Percentiles rank a stretch among this genome's conserved stretches.
Conservation (phyloP, 2,888 invertebrate species). For the Anarsia innoxiella region DNA sequence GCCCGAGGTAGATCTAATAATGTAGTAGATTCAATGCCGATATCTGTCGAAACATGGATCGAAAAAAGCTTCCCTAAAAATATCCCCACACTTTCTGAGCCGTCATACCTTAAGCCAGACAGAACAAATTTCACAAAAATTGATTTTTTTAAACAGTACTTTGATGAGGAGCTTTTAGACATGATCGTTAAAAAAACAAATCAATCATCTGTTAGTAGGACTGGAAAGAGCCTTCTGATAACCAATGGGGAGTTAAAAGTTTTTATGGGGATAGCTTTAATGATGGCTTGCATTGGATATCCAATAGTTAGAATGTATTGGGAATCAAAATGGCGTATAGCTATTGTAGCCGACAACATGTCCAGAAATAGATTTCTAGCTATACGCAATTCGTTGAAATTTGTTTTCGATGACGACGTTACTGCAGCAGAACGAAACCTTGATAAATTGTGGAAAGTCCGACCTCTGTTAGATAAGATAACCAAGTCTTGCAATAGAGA, state of each 20-base stretch:
- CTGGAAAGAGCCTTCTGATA: background rate
- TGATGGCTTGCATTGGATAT: constrained; percentile 1
- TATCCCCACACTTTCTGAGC: no score
- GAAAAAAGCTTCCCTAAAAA: no score
- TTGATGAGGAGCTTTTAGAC: background rate
- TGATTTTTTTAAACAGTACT: background rate
- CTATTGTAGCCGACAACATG: constrained; percentile 10
- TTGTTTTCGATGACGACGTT: constrained; percentile 11
- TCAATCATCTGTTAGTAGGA: background rate
- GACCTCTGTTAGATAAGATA: constrained; percentile 10
- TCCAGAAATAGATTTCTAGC: constrained; percentile 8
- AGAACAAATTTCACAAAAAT: no score
- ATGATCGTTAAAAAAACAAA: background rate
- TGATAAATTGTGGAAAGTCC: constrained; percentile 12
- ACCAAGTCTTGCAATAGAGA: constrained; percentile 6
- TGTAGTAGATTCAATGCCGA: no score
- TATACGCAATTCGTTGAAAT: constrained; percentile 7
- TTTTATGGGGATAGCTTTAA: constrained; percentile 1
- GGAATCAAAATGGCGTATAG: constrained; percentile 6
- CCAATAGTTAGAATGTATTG: constrained; percentile 10
- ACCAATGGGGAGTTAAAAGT: background rate
- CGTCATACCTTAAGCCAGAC: no score
- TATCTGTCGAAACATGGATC: no score
- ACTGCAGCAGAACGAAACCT: background rate
- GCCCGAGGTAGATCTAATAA: no score